Evolutionary conservation across 2,113 vertebrate genomes (phyloP), one percentile per base, ranked within the genome.

Genomic region (Pterocles burchelli): DNA sequence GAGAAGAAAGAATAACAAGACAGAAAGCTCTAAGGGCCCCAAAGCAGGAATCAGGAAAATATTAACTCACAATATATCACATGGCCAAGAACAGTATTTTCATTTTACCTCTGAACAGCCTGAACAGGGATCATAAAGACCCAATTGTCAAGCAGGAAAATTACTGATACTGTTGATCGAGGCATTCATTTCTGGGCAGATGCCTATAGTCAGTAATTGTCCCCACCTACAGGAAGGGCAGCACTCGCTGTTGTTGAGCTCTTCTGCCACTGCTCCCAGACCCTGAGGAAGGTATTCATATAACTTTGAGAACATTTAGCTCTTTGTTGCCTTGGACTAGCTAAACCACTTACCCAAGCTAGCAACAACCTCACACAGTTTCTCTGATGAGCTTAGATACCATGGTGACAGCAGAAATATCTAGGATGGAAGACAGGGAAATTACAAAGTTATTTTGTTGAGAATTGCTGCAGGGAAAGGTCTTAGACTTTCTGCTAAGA

Each of bases 351-450:
- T 85, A 73, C n/a, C 43, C 25, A 58, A 92, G 57, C 79, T 88
- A 92, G 83, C 7, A 17, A 84, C 88, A 92, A 71, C 51, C 51
- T 96, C 34, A 65, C 1, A 2, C 67, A 62, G 75, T 94, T 85
- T 88, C 67, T 91, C 58, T 67, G 58, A 70, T 79, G 59, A 90
- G 46, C 31, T 79, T 83, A 90, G 81, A 62, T 91, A 89, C 89
- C 78, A 88, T 85, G 89, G 67, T 89, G 94, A 93, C 48, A 78
- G 29, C 31, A 89, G 82, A 95, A 93, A 58, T 83, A 91, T 28
- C 71, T 88, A 94, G 63, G 55, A 80, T 71, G 24, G 79, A 83
- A 96, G 71, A 88, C 46, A 93, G 68, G 79, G 28, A 95, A 91
- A 90, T 92, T 33, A 71, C 16, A 7, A 90, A 84, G n/a, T 94